Evolutionary conservation across 2,113 vertebrate species (phyloP).

Genomic region (Piliocolobus tephrosceles): DNA sequence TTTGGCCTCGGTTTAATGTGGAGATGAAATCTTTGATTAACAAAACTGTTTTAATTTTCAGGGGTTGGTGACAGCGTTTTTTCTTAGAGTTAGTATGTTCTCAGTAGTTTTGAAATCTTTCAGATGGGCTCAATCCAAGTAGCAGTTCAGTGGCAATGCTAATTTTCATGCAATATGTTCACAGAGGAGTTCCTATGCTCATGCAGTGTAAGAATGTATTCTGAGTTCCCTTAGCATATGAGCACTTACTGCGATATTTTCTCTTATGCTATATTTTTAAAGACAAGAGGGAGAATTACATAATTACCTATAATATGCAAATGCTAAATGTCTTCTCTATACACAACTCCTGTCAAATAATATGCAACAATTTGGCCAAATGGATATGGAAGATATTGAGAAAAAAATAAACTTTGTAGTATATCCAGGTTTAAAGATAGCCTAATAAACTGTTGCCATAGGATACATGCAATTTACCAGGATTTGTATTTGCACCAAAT

Average conservation of each 20-base stretch:
- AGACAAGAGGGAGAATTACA: background rate
- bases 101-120: slow-evolving; percentile 74
- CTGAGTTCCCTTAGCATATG: slow-evolving; percentile 29
- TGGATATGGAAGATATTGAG: background rate
- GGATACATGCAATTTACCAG: background rate
- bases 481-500: slow-evolving; percentile 39
- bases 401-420: slow-evolving; percentile 38
- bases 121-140: slow-evolving; percentile 73
- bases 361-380: slow-evolving; percentile 11
- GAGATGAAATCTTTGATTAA: slow-evolving; percentile 82
- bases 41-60: slow-evolving; percentile 77
- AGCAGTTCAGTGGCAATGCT: slow-evolving; percentile 47
- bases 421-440: slow-evolving; percentile 1
- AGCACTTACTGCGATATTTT: slow-evolving; percentile 9
- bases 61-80: slow-evolving; percentile 18
- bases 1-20: slow-evolving; percentile 75
- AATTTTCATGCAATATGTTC: slow-evolving; percentile 71
- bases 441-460: slow-evolving; percentile 9
- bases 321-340: background rate
- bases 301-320: background rate
- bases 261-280: slow-evolving; percentile 21
- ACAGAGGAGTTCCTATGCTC: slow-evolving; percentile 42
- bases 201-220: slow-evolving; percentile 21
- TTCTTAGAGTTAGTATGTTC: slow-evolving; percentile 16
- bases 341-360: background rate